Evolutionary conservation across 2,113 vertebrate species (phyloP), one percentile per base, ranked within the genome.

Genomic region (Plectropomus leopardus): DNA sequence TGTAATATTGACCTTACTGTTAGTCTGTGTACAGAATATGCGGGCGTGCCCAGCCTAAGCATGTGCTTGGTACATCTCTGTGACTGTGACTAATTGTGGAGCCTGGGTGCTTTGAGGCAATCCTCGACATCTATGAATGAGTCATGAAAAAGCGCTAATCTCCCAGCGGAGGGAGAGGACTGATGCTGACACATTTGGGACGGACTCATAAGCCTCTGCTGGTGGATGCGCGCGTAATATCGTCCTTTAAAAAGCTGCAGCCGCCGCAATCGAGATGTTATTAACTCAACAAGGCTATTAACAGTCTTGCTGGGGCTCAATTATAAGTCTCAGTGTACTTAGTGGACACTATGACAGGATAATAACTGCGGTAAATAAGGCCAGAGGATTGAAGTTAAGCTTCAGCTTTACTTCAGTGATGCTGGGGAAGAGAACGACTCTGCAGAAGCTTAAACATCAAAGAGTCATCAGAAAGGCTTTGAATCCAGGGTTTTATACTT

Each of bases 81-180:
- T 70, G 50, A 61, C 71, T 70, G 69, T 65, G 57, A 83, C 79
- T 85, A 87, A 91, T 89, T 83, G 79, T 72, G 45, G 48, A 72
- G 64, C 51, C 66, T 21, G 75, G 42, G 64, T 66, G 80, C 83
- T 78, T 88, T 85, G 48, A 89, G 87, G 86, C 80, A 88, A 84
- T 69, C 65, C 77, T 86, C 59, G 1, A 64, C 76, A 78, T 83
- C 78, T 82, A 76, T 84, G 80, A 90, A 86, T 91, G 88, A 91
- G 85, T 93, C 89, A 89, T 82, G 88, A 83, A 89, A 86, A 92
- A 92, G 69, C 47, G 4, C 53, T 93, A 89, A 92, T 92, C 92
- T 85, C 72, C 47, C 67, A 58, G 76, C 1, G 15, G 78, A 82
- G 80, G 47, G 50, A 80, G 69, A 69, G 58, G 72, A 59, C 54